phyloP scores from a whole-genome alignment of 2,888 invertebrate species.

The Trachelus iudaicus region DNA sequence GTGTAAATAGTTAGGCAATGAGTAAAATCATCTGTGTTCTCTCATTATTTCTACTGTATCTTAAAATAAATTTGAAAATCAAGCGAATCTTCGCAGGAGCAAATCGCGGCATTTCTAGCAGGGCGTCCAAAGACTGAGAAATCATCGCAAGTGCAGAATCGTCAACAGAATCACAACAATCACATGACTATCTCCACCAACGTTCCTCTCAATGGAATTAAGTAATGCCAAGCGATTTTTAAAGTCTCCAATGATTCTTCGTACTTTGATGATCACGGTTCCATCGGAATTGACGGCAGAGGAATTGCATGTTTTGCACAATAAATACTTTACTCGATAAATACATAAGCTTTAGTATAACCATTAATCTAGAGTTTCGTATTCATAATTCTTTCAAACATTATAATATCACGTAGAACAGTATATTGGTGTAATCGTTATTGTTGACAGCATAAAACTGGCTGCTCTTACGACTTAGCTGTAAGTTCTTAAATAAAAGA shows the following conservation, averaged over 20 bases:
- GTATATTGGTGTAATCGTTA: neutral
- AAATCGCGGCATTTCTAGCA: conserved; percentile 74
- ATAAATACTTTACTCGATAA: neutral
- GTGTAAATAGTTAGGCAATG: neutral
- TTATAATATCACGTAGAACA: neutral
- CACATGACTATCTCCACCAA: conserved; percentile 41
- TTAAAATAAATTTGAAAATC: conserved; percentile 1
- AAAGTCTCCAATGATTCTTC: neutral
- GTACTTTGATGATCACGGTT: neutral
- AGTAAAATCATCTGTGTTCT: too few species aligned
- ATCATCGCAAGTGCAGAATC: conserved; percentile 67
- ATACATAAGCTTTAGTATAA: neutral
- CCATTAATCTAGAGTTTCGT: neutral
- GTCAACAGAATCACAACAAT: conserved; percentile 64
- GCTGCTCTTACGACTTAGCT: neutral
- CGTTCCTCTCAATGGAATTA: conserved; percentile 54
- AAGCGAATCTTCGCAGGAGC: conserved; percentile 67
- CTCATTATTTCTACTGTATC: neutral
- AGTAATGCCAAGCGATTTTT: conserved; percentile 31
- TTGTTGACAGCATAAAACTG: neutral
- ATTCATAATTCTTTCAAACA: neutral
- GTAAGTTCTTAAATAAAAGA: neutral
- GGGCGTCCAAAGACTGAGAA: conserved; percentile 76
- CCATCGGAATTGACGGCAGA: neutral
- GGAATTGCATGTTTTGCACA: neutral